Evolutionary conservation across 2,888 invertebrate genomes (phyloP).

Genomic region (Subacronicta megacephala): DNA sequence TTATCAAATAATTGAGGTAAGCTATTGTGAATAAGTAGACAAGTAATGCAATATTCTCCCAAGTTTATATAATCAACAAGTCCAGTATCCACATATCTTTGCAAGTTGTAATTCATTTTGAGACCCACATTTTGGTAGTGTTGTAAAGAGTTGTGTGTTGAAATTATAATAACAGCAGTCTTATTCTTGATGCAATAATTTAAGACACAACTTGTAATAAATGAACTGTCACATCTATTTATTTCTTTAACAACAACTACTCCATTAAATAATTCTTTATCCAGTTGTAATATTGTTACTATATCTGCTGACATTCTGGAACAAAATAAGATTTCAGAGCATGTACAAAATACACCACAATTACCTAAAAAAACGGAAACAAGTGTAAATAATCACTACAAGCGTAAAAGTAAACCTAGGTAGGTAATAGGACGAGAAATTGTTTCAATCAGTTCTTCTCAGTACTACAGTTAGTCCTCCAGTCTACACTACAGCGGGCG

Average conservation of each 20-base stretch:
- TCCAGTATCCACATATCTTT: constrained; percentile 78
- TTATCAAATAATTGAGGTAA: constrained; percentile 78
- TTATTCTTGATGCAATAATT: constrained; percentile 90
- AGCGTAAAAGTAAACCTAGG: neutral
- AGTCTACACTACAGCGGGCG: constrained; percentile 4
- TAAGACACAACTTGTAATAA: constrained; percentile 92
- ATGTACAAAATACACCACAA: neutral
- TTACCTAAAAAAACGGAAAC: constrained; percentile 1
- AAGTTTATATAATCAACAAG: constrained; percentile 73
- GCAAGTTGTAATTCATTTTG: constrained; percentile 93
- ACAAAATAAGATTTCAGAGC: constrained; percentile 48
- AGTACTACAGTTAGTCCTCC: constrained; percentile 17
- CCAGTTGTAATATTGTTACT: constrained; percentile 91
- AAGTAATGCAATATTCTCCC: constrained; percentile 68
- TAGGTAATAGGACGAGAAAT: constrained; percentile 9
- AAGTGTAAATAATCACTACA: neutral
- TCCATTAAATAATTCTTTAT: constrained; percentile 87
- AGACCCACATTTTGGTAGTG: constrained; percentile 94
- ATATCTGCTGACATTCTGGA: constrained; percentile 91
- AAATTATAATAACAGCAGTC: constrained; percentile 90
- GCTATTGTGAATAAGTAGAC: constrained; percentile 62
- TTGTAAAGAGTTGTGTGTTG: constrained; percentile 92
- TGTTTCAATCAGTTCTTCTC: constrained; percentile 19
- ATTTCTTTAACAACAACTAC: constrained; percentile 92
- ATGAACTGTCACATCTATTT: constrained; percentile 92